A percentile compares a stretch with the other conserved stretches of the same genome.
These are phyloP conservation scores for Drosophila azteca DNA, from an alignment of 1,140 invertebrate species.

Conservation along the genomic window DNA sequence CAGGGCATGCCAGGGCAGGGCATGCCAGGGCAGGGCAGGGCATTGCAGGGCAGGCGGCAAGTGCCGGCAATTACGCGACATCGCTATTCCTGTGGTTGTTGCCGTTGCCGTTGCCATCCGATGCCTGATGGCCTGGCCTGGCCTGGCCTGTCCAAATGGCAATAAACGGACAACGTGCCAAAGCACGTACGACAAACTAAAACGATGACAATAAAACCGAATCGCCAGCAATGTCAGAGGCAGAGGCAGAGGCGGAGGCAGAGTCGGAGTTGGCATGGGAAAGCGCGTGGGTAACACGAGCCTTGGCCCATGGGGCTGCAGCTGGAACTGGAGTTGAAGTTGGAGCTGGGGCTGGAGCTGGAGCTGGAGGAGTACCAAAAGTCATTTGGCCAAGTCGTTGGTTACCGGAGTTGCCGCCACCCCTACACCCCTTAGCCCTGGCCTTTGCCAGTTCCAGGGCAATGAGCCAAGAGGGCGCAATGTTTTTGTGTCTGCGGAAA, in stretches of 20 bases:
- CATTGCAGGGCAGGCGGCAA: constrained; percentile 36
- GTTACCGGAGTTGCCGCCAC: constrained; percentile 15
- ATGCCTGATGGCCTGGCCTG: too few relatives aligned
- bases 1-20: too few relatives aligned
- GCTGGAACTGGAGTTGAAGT: background rate
- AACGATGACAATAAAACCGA: constrained; percentile 78
- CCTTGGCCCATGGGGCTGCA: constrained; percentile 12
- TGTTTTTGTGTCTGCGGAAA: constrained; percentile 54
- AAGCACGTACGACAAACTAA: constrained; percentile 78
- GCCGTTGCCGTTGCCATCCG: constrained; percentile 28
- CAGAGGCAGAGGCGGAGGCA: background rate
- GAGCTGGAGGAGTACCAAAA: constrained; percentile 29
- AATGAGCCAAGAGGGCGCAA: constrained; percentile 77
- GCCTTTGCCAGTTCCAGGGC: constrained; percentile 39
- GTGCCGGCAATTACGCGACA: constrained; percentile 67
- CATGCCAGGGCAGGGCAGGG: too few relatives aligned
- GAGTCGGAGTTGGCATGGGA: constrained; percentile 45
- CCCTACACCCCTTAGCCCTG: too few relatives aligned
- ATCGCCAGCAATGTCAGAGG: constrained; percentile 44
- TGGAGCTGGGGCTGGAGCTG: background rate
- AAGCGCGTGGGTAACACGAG: constrained; percentile 78
- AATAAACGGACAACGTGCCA: constrained; percentile 75
- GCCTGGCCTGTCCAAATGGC: constrained; percentile 33
- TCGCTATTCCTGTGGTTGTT: constrained; percentile 28
- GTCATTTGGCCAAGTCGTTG: constrained; percentile 55